Percentiles rank a stretch among this genome's conserved stretches.
Evolutionary conservation across 2,888 invertebrate genomes (phyloP).

Genomic region (Cryptops parisi): DNA sequence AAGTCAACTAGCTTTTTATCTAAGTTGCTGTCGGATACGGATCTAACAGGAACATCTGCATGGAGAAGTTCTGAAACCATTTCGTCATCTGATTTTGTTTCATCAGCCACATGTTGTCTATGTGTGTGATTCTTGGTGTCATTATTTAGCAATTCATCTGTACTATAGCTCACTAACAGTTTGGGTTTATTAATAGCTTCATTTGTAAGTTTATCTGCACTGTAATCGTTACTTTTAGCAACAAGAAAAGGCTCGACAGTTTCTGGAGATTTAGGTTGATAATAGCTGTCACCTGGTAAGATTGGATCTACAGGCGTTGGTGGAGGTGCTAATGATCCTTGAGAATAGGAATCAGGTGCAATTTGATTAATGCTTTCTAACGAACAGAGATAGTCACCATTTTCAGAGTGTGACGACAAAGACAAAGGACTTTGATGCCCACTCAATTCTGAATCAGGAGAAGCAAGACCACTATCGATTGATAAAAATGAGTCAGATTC

Average conservation of each 20-base stretch:
- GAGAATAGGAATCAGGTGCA: neutral
- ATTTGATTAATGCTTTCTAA: too few species aligned
- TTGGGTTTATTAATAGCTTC: neutral
- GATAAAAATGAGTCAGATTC: neutral
- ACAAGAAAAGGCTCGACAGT: neutral
- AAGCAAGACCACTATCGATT: slow-evolving; percentile 3
- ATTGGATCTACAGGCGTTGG: neutral
- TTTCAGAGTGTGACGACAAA: neutral
- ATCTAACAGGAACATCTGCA: neutral
- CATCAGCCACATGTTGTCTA: too few species aligned
- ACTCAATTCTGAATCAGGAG: slow-evolving; percentile 1
- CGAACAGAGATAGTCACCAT: neutral
- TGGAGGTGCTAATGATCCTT: slow-evolving; percentile 6
- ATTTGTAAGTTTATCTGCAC: neutral
- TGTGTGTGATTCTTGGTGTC: neutral
- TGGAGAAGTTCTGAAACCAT: neutral
- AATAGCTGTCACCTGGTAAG: neutral
- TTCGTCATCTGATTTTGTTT: too few species aligned
- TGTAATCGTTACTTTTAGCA: neutral
- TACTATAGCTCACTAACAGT: neutral
- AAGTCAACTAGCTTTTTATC: neutral
- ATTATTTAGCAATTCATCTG: neutral
- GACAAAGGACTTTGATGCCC: too few species aligned
- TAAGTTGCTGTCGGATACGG: neutral
- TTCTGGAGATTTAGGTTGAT: neutral